Base-by-base conservation (phyloP, 2,888 invertebrate genomes). In the Steinernema hermaphroditum region DNA sequence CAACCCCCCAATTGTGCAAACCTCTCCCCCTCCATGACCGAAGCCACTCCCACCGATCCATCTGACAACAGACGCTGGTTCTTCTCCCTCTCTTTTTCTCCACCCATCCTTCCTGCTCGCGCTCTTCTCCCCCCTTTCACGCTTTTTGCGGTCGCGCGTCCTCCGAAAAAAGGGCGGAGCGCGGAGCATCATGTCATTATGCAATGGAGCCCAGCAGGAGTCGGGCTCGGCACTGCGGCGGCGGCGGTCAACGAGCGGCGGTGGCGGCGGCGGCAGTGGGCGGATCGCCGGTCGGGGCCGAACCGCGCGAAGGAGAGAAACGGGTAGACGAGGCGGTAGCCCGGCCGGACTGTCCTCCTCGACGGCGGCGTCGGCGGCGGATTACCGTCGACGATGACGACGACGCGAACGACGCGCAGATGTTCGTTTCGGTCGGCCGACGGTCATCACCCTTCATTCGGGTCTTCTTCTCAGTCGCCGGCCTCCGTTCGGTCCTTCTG, bases 281-380 rank as follows among this genome's bases (percentile, higher is more conserved):
- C 62, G 62, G 62, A 62, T 62, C 62, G 29, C 62, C n/a, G n/a
- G 62, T 16, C 29, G 54, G 54, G 54, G 54, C 54, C 54, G 54
- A 14, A 37, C 24, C 54, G 24, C 24, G 54, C 54, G 54, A 54
- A 19, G 62, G 44, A 19, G 27, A 44, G 69, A 46, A 57, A 81
- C 82, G 50, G 83, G 83, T 16, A 70, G 80, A n/a, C 81, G 82
- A 83, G 72, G 76, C 76, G 43, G 76, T 74, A 41, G 71, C 32
- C 43, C 1, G 76, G 76, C 43, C 1, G 76, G 76, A 16, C 57
- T 74, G 57, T 75, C 74, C 49, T 77, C 77, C n/a, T 54, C 72
- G 19, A 78, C 78, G 43, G 75, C 71, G 62, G 24, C 43, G 62
- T n/a, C 49, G 49, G 6, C 49, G 49, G 49, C 54, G 62, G 62